Evolutionary conservation across 2,113 vertebrate species (phyloP).

Genomic region (Heloderma charlesbogerti): DNA sequence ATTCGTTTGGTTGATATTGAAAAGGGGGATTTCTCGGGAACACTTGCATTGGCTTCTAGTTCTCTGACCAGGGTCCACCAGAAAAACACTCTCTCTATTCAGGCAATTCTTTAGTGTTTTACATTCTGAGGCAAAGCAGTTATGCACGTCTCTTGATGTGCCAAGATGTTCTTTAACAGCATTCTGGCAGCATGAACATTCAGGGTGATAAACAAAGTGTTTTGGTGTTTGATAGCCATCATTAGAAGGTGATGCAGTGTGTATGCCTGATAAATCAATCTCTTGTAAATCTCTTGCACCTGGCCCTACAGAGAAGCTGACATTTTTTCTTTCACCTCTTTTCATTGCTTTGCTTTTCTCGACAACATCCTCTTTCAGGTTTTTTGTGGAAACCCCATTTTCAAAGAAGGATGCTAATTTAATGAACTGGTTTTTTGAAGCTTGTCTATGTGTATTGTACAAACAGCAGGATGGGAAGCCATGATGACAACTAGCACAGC

Average conservation of each 20-base stretch:
- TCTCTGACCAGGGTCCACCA: neutral
- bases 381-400: neutral
- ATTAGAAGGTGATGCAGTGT: neutral
- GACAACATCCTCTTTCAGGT: neutral
- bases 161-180: neutral
- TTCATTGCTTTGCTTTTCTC: neutral
- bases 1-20: neutral
- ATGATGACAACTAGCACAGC: neutral
- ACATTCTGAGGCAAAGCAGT: neutral
- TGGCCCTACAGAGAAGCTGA: neutral
- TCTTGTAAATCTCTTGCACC: neutral
- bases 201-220: neutral
- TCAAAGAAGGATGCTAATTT: conserved; percentile 28
- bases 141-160: neutral
- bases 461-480: neutral
- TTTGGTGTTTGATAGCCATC: neutral
- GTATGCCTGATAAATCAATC: neutral
- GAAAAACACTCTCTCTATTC: conserved; percentile 16
- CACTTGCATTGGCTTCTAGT: conserved; percentile 29
- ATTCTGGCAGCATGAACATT: neutral
- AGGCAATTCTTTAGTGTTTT: neutral
- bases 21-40: conserved; percentile 29
- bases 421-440: conserved; percentile 8
- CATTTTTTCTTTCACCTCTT: conserved; percentile 9
- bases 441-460: neutral